Evolutionary conservation across 2,888 invertebrate species (phyloP).

Genomic region (Synergus gifuensis): DNA sequence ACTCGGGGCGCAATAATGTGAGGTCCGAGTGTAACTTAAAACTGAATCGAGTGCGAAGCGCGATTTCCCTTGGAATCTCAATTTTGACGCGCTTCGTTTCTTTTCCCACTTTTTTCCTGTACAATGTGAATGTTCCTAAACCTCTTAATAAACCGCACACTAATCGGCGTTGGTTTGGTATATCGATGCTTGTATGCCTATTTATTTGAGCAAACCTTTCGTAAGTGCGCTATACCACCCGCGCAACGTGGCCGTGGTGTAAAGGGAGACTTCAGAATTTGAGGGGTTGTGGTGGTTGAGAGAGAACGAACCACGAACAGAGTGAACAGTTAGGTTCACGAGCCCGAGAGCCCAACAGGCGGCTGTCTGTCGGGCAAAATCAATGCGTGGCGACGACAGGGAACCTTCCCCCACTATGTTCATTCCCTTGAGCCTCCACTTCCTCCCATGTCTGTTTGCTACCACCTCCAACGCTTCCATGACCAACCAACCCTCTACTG

Average conservation of each 20-base stretch:
- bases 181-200: slow-evolving; percentile 33
- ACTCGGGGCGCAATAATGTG: no score
- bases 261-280: slow-evolving; percentile 35
- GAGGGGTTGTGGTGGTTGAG: slow-evolving; percentile 38
- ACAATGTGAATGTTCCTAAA: background rate
- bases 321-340: slow-evolving; percentile 64
- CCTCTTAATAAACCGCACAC: background rate
- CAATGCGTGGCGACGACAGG: slow-evolving; percentile 75
- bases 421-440: slow-evolving; percentile 37
- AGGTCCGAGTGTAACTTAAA: no score
- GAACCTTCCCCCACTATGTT: slow-evolving; percentile 60
- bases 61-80: no score
- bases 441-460: slow-evolving; percentile 22
- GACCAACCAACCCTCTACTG: slow-evolving; percentile 24
- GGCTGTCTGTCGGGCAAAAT: slow-evolving; percentile 75
- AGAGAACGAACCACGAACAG: slow-evolving; percentile 53
- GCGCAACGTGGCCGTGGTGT: slow-evolving; percentile 40
- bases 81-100: no score
- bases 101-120: background rate
- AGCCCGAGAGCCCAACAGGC: slow-evolving; percentile 70
- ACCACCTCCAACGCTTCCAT: slow-evolving; percentile 38
- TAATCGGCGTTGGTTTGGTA: slow-evolving; percentile 22
- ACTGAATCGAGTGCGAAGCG: no score
- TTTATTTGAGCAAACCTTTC: slow-evolving; percentile 48
- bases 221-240: slow-evolving; percentile 35